A percentile compares a stretch with the other conserved stretches of the same genome.
phyloP scores from a whole-genome alignment of 2,797 vertebrate genomes.

The Rallus crepitans region DNA sequence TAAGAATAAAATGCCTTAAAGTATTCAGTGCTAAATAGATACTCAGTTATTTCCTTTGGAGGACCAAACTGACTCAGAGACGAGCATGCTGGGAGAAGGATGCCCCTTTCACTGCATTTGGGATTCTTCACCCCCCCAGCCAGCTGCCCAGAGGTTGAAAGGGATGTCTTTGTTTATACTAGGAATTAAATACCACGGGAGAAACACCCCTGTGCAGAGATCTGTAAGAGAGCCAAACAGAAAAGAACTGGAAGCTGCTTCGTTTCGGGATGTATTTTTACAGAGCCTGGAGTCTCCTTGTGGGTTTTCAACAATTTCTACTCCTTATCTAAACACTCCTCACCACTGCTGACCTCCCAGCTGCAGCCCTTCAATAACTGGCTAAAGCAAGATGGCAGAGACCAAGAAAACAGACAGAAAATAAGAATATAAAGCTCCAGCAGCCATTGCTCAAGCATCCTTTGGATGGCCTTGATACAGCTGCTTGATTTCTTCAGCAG shows the following conservation, averaged over 20 bases:
- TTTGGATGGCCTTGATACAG: neutral
- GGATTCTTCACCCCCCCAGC: neutral
- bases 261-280: fast-evolving
- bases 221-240: neutral
- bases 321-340: neutral
- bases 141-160: neutral
- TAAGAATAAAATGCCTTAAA: too few species aligned
- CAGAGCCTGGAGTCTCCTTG: neutral
- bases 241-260: neutral
- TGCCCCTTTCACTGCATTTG: neutral
- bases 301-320: neutral
- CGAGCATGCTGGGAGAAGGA: neutral
- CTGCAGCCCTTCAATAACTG: neutral
- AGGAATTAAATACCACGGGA: neutral
- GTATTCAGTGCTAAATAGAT: neutral
- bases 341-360: neutral
- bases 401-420: neutral
- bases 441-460: neutral
- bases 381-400: neutral
- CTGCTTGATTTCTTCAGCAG: neutral
- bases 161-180: neutral
- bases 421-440: neutral
- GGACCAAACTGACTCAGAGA: neutral
- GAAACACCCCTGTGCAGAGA: neutral
- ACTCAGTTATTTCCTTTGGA: neutral